Evolutionary conservation across 1,140 invertebrate species (phyloP).

Genomic region (Bathynomus jamesi): DNA sequence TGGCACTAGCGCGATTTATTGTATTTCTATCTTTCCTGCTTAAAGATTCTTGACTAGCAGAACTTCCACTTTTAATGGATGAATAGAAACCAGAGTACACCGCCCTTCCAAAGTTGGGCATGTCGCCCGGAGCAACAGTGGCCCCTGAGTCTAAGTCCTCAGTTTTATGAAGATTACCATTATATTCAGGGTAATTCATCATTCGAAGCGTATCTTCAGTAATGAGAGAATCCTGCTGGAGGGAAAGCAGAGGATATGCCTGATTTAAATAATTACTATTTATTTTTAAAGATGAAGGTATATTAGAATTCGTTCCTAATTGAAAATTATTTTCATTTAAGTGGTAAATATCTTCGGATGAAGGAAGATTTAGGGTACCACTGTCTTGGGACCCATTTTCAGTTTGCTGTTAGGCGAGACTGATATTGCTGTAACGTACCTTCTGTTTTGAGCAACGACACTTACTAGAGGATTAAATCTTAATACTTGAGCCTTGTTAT

Average conservation of each 20-base stretch:
- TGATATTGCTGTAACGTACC: not conserved
- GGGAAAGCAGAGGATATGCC: slow-evolving; percentile 11
- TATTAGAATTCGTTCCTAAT: not conserved
- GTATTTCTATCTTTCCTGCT: not conserved
- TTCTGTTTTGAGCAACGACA: slow-evolving; percentile 10
- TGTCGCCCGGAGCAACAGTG: slow-evolving; percentile 4
- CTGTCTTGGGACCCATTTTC: no score
- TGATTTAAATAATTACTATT: not conserved
- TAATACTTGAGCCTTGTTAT: slow-evolving; percentile 14
- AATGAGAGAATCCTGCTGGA: slow-evolving; percentile 25
- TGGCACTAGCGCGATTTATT: not conserved
- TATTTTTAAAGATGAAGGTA: slow-evolving; percentile 10
- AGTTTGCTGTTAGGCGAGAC: not conserved
- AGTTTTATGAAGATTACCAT: slow-evolving; percentile 1
- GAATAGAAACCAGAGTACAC: slow-evolving; percentile 11
- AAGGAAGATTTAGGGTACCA: no score
- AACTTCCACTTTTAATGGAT: slow-evolving; percentile 8
- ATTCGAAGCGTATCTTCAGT: slow-evolving; percentile 27
- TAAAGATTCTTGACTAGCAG: not conserved
- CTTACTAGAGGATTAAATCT: slow-evolving; percentile 22
- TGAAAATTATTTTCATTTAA: not conserved
- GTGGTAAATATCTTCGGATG: not conserved
- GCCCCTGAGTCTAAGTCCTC: slow-evolving; percentile 8
- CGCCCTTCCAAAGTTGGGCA: slow-evolving; percentile 15
- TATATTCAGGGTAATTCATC: slow-evolving; percentile 17